phyloP scores from a whole-genome alignment of 2,888 invertebrate genomes.

The Tenthredo distinguenda region DNA sequence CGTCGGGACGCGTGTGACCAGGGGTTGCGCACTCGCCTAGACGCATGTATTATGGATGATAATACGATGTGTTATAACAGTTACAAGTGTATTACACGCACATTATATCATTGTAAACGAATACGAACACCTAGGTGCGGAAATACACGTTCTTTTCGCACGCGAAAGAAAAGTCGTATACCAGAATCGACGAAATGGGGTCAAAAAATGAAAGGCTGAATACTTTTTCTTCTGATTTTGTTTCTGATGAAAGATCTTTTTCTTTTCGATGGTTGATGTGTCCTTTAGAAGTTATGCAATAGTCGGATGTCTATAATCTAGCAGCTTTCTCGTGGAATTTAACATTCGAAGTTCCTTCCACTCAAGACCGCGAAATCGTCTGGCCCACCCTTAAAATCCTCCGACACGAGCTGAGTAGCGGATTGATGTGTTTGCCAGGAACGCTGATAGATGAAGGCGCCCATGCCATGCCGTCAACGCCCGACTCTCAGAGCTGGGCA shows the following conservation, averaged over 20 bases:
- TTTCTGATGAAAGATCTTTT: too few species aligned
- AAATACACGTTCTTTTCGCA: background rate
- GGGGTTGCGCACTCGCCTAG: background rate
- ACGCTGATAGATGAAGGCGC: conserved; percentile 74
- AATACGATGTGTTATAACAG: background rate
- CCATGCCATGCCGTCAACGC: conserved; percentile 70
- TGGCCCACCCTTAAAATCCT: conserved; percentile 67
- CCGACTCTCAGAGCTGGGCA: conserved; percentile 61
- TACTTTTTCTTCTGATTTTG: background rate
- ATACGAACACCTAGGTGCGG: background rate
- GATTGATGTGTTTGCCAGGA: conserved; percentile 74
- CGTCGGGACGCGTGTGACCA: conserved; percentile 36
- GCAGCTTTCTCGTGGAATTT: conserved; percentile 9
- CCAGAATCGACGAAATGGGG: background rate
- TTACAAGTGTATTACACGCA: background rate
- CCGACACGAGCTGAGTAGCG: conserved; percentile 69
- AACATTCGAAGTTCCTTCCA: conserved; percentile 4
- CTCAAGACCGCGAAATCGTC: conserved; percentile 17
- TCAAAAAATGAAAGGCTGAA: background rate
- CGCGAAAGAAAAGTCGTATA: background rate
- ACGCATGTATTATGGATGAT: background rate
- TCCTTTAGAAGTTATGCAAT: background rate
- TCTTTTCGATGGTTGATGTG: background rate
- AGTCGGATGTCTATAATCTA: background rate
- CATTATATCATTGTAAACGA: background rate